phyloP scores from a whole-genome alignment of 2,113 vertebrate species.

The Saguinus midas region DNA sequence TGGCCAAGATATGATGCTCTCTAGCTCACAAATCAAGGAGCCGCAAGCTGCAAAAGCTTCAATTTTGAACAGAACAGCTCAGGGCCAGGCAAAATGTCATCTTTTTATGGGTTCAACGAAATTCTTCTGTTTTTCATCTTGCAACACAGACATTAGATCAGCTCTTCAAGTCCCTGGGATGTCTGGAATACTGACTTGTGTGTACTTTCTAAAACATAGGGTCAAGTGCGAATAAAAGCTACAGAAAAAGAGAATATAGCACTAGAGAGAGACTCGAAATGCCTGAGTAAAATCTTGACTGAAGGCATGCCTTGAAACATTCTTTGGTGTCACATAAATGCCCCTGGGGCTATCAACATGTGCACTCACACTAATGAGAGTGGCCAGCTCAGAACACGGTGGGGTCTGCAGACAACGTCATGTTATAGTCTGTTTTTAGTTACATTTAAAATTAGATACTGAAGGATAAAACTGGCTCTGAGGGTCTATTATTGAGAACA shows the following conservation, averaged over 20 bases:
- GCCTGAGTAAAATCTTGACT: constrained; percentile 37
- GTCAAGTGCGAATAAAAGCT: constrained; percentile 79
- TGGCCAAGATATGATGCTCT: constrained; percentile 75
- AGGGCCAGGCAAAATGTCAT: constrained; percentile 82
- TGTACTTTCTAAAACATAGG: constrained; percentile 78
- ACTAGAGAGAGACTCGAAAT: constrained; percentile 30
- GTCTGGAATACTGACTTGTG: constrained; percentile 70
- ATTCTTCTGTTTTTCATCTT: constrained; percentile 80
- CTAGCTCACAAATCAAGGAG: constrained; percentile 83
- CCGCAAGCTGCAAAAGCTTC: constrained; percentile 77
- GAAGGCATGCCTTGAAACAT: constrained; percentile 31
- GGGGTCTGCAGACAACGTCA: neutral
- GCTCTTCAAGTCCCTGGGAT: constrained; percentile 82
- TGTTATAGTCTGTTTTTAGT: neutral
- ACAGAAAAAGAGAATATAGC: constrained; percentile 56
- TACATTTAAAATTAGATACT: constrained; percentile 45
- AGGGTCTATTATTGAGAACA: constrained; percentile 37
- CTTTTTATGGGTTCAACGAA: constrained; percentile 82
- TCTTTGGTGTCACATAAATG: constrained; percentile 63
- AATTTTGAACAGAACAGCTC: constrained; percentile 78
- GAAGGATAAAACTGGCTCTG: constrained; percentile 8
- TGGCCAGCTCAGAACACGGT: constrained; percentile 49
- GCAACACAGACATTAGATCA: constrained; percentile 78
- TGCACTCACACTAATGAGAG: constrained; percentile 61
- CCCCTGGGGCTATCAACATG: constrained; percentile 20